A percentile compares a stretch with the other conserved stretches of the same genome.
phyloP scores from a whole-genome alignment of 1,140 invertebrate species.

The Linepithema humile region DNA sequence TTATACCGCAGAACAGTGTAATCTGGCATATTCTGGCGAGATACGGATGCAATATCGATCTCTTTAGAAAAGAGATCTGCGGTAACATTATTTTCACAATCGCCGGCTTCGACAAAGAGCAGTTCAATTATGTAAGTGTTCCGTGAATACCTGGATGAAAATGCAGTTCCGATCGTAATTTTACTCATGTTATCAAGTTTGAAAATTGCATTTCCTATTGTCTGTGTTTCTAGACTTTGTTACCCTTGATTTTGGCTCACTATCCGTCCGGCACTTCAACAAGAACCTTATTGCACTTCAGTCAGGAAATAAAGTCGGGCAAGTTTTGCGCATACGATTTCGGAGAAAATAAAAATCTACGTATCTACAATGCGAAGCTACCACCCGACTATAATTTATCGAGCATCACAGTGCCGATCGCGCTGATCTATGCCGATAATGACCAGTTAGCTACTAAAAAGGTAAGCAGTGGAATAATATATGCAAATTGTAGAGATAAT shows the following conservation, averaged over 20 bases:
- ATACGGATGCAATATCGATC: conserved; percentile 86
- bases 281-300: conserved; percentile 90
- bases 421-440: conserved; percentile 89
- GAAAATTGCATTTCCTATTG: background rate
- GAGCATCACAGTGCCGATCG: too few relatives aligned
- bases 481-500: too few relatives aligned
- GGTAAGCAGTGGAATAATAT: conserved; percentile 79
- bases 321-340: conserved; percentile 89
- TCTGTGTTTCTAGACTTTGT: conserved; percentile 84
- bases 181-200: too few relatives aligned
- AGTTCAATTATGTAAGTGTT: conserved; percentile 59
- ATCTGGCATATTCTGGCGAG: conserved; percentile 87
- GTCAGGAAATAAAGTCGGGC: conserved; percentile 86
- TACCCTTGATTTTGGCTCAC: conserved; percentile 90
- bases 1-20: conserved; percentile 87
- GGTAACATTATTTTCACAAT: conserved; percentile 82
- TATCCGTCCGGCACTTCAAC: conserved; percentile 91
- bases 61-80: conserved; percentile 87
- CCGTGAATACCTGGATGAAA: background rate
- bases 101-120: conserved; percentile 64
- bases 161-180: conserved; percentile 80
- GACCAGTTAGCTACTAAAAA: conserved; percentile 88
- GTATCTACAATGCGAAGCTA: conserved; percentile 84
- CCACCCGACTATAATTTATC: conserved; percentile 89
- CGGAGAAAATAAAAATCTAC: conserved; percentile 85